Evolutionary conservation across 2,797 vertebrate species (phyloP), one percentile per base, ranked within the genome.

Genomic region (Kryptopterus vitreolus): DNA sequence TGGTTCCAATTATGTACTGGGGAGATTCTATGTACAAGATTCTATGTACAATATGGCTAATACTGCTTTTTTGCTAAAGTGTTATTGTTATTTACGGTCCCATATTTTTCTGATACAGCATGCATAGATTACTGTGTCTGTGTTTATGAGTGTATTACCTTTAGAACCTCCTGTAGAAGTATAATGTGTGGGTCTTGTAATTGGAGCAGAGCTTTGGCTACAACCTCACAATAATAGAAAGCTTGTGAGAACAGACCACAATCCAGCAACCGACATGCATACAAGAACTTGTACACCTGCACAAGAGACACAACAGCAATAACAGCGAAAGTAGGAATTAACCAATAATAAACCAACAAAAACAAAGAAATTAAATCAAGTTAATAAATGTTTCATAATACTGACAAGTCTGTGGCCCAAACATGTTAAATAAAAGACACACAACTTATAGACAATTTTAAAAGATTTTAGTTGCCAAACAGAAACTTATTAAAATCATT

Each of bases 231-330:
- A 88, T 98, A 98, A 84, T 96, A 94, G 87, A 96, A 92, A 38
- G 96, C 96, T 88, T 94, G 95, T 26, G 94, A 94, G 0, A 90
- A 78, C 3, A 98, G 92, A 15, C 96, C 96, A 0, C 93, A 92
- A 88, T 97, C 97, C 0, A 94, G 89, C 90, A 98, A 90, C 9
- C 95, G 93, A 84, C 92, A 91, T n/a, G 96, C 96, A 0, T 98
- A 98, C 76, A 98, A 89, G 80, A 98, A 90, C 87, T 98, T 98
- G 84, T 95, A 98, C 13, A 94, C 94, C 97, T 98, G 69, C 10
- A 38, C 71, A 66, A 85, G 33, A 76, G 9, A 50, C 33, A 79
- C 10, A 58, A 81, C n/a, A 75, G 65, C 18, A 77, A 68, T 26
- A 73, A 11, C 3, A 20, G 4, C 12, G 46, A n/a, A 55, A 38